Conservation (phyloP, 2,888 invertebrate genomes). For the Drosophila hawaiiensis region DNA sequence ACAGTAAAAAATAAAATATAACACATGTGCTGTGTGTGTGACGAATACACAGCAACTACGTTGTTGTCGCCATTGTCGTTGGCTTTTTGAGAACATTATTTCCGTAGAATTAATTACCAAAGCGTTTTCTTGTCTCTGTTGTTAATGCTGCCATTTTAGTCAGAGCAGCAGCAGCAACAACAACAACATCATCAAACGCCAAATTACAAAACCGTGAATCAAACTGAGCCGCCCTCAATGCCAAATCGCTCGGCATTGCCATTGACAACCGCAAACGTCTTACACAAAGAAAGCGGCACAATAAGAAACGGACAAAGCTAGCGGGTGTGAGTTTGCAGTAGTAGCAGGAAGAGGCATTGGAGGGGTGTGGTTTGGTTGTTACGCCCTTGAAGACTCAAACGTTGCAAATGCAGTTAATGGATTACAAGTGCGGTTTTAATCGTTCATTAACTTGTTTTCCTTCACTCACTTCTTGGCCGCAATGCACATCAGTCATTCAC, state of each 20-base stretch:
- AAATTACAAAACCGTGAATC: slow-evolving; percentile 52
- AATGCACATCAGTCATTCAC: slow-evolving; percentile 12
- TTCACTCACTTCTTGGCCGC: background rate
- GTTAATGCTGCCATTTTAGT: slow-evolving; percentile 15
- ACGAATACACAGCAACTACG: slow-evolving; percentile 32
- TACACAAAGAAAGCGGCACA: slow-evolving; percentile 53
- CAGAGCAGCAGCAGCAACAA: slow-evolving; percentile 28
- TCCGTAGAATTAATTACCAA: slow-evolving; percentile 70
- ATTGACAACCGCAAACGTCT: slow-evolving; percentile 53
- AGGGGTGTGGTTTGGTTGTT: too few relatives aligned
- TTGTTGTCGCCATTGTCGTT: slow-evolving; percentile 26
- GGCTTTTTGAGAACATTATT: slow-evolving; percentile 53
- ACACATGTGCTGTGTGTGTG: slow-evolving; percentile 16
- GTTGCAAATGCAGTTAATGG: slow-evolving; percentile 35
- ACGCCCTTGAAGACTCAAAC: slow-evolving; percentile 46
- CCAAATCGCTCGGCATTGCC: slow-evolving; percentile 55
- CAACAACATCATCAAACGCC: slow-evolving; percentile 31
- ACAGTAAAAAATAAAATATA: background rate
- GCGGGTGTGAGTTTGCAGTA: background rate
- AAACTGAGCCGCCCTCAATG: slow-evolving; percentile 59
- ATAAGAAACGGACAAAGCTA: slow-evolving; percentile 9
- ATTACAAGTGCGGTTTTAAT: slow-evolving; percentile 2
- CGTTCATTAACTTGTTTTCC: slow-evolving; percentile 3
- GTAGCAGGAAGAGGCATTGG: too few relatives aligned
- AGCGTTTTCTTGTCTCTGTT: slow-evolving; percentile 31